Base-by-base conservation (phyloP, 23 tunicate species). In the Halocynthia roretzi region DNA sequence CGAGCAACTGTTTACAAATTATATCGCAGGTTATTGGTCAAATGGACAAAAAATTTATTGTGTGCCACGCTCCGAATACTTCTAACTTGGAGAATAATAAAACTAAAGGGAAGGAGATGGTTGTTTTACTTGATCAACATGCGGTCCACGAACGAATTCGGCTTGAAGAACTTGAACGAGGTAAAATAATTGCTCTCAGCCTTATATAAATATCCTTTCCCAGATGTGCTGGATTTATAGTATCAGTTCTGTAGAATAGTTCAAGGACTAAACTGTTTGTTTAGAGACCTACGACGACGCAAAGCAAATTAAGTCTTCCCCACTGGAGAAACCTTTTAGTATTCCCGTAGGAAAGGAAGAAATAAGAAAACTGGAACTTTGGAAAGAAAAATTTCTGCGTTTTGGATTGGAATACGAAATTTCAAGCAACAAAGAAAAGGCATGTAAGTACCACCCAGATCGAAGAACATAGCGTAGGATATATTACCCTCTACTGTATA, bases 51-150 rank as follows among this genome's bases (percentile, higher is more conserved):
- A 81, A 91, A 65, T 91, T 81, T 63, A 91, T 91, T 66, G 84
- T 72, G 49, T 77, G 85, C 49, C 14, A n/a, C 10, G 66, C 49
- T 21, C 22, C 40, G 6, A 11, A 15, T 15, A 44, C 72, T 7
- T 6, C 56, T 8, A 6, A 52, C 14, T 67, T 8, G 19, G 23
- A 56, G 7, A 50, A 22, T 52, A 54, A 8, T 53, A 8, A 10
- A 10, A 31, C 54, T 8, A 55, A 74, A 1, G 14, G 23, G 49
- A 71, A 62, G 5, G 50, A 40, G 0, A 61, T 50, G 10, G 23
- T 92, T 15, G 51, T 86, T 8, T 22, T 86, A n/a, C 82, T 92
- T 68, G 98, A 92, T 78, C 98, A 92, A 75, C 98, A 92, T 74
- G 98, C 98, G 8, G 91, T 78, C 2, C 92, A 92, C 62, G 98